Evolutionary conservation across 2,888 invertebrate genomes (phyloP).

Genomic region (Synergus laeviventris): DNA sequence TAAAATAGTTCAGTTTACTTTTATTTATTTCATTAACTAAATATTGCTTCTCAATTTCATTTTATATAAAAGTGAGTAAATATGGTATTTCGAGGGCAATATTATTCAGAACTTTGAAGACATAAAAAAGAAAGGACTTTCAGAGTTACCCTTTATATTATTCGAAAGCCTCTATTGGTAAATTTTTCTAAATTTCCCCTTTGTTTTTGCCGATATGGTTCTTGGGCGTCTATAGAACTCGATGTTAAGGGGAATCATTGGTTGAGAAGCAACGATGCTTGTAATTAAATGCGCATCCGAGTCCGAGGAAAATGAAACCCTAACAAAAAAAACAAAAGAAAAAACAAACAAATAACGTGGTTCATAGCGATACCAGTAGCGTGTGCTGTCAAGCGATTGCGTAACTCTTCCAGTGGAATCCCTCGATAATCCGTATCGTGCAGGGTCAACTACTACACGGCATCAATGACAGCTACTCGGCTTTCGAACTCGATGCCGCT

Average conservation of each 20-base stretch:
- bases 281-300: slow-evolving; percentile 54
- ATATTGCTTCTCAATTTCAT: too few species aligned
- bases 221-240: slow-evolving; percentile 31
- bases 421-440: slow-evolving; percentile 20
- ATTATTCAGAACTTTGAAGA: too few species aligned
- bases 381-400: slow-evolving; percentile 18
- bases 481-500: not conserved
- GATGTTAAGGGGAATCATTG: slow-evolving; percentile 44
- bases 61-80: too few species aligned
- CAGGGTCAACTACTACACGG: slow-evolving; percentile 20
- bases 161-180: not conserved
- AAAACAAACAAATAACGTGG: not conserved
- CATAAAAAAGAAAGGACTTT: too few species aligned
- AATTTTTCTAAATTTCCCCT: not conserved
- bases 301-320: slow-evolving; percentile 45
- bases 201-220: slow-evolving; percentile 15
- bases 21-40: too few species aligned
- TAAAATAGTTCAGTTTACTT: too few species aligned
- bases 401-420: slow-evolving; percentile 7
- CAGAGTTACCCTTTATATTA: not conserved
- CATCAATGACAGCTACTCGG: slow-evolving; percentile 36
- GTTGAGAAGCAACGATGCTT: slow-evolving; percentile 49
- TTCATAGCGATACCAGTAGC: not conserved
- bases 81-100: too few species aligned
- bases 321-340: slow-evolving; percentile 49